phyloP scores from a whole-genome alignment of 2,888 invertebrate species.

The Acanthosepion pharaonis region DNA sequence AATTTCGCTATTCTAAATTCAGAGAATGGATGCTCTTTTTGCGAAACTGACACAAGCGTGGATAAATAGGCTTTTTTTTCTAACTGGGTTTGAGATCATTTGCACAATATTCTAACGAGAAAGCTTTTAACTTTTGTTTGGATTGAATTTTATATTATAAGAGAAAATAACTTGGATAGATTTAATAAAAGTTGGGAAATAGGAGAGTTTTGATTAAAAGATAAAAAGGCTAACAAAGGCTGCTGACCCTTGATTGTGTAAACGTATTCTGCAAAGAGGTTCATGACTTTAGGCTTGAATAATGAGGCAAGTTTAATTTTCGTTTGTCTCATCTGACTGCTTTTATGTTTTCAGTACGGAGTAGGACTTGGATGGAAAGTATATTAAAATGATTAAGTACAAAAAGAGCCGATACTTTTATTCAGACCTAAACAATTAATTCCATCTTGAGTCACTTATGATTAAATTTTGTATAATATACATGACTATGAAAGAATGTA shows the following conservation, averaged over 20 bases:
- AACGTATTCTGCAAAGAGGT: not conserved
- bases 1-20: too few species aligned
- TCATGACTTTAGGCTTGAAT: not conserved
- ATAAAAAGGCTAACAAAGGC: not conserved
- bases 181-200: not conserved
- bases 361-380: not conserved
- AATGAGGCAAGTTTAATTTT: not conserved
- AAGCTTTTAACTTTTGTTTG: conserved; percentile 14
- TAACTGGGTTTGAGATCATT: not conserved
- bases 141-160: not conserved
- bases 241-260: not conserved
- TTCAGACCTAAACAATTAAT: not conserved
- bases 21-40: too few species aligned
- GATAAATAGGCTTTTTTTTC: too few species aligned
- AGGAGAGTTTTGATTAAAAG: not conserved
- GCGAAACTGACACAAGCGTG: too few species aligned
- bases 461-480: not conserved
- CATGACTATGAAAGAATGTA: too few species aligned
- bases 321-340: conserved; percentile 11
- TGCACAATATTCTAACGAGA: not conserved
- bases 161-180: not conserved
- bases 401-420: not conserved
- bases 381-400: not conserved
- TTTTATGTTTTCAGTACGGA: not conserved
- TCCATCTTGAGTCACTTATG: not conserved